These are phyloP conservation scores for Stenoptilia bipunctidactyla DNA, from an alignment of 2,888 invertebrate species.

Conservation along the genomic window DNA sequence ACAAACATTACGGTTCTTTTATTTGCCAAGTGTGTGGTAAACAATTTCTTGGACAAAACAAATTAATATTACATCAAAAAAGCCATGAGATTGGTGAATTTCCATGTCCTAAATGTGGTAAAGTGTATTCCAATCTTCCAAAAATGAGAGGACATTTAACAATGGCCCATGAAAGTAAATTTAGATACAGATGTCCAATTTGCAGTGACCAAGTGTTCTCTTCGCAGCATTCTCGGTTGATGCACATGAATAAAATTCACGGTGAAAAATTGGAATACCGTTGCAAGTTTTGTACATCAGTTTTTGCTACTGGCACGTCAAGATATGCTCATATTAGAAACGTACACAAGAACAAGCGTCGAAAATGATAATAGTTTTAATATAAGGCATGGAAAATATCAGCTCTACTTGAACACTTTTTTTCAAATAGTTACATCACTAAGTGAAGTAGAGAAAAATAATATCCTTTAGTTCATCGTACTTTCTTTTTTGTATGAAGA, in stretches of 20 bases:
- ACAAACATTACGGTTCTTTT: slow-evolving; percentile 52
- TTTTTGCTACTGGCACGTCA: slow-evolving; percentile 37
- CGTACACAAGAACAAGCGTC: slow-evolving; percentile 27
- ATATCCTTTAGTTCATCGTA: no score
- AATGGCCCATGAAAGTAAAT: slow-evolving; percentile 29
- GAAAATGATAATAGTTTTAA: neutral
- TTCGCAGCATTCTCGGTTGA: slow-evolving; percentile 32
- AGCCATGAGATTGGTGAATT: slow-evolving; percentile 44
- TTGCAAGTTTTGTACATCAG: slow-evolving; percentile 31
- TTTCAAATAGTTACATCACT: no score
- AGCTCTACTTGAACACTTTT: no score
- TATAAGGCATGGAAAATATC: no score
- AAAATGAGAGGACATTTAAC: slow-evolving; percentile 29
- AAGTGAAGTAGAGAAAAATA: no score
- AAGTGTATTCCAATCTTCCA: slow-evolving; percentile 33
- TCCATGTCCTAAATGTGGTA: slow-evolving; percentile 46
- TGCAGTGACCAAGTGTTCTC: slow-evolving; percentile 30
- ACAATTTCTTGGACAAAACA: slow-evolving; percentile 46
- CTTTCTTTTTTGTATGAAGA: no score
- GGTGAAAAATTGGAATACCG: slow-evolving; percentile 33
- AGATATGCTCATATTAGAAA: slow-evolving; percentile 45
- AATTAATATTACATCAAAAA: slow-evolving; percentile 43
- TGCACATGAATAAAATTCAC: slow-evolving; percentile 33
- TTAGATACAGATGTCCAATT: slow-evolving; percentile 37
- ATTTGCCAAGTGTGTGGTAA: slow-evolving; percentile 56